A percentile compares a stretch with the other conserved stretches of the same genome.
Conservation (phyloP, 2,888 invertebrate genomes). For the Nomada hirtipes region DNA sequence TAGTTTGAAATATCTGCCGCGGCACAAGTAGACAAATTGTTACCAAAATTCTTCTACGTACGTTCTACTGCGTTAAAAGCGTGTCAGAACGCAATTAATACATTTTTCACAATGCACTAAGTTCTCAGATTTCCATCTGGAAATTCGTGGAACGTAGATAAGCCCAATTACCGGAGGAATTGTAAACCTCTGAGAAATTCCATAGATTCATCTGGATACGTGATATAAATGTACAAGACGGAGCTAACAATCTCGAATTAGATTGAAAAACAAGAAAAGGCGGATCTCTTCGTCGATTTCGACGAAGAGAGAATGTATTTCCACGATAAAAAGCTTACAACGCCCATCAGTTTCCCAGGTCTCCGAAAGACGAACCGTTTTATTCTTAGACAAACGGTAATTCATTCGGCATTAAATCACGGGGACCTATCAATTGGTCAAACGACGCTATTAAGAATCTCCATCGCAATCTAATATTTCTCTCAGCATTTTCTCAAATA, state of each 20-base stretch:
- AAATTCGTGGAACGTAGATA: no score
- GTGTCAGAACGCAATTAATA: no score
- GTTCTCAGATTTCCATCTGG: neutral
- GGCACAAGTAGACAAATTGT: no score
- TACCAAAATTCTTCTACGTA: no score
- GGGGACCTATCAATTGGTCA: conserved; percentile 12
- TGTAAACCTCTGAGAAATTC: neutral
- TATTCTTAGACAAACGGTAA: conserved; percentile 29
- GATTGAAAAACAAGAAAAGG: conserved; percentile 4
- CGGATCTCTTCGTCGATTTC: conserved; percentile 24
- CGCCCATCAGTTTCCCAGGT: conserved; percentile 59
- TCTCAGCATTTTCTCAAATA: neutral
- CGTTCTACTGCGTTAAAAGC: no score
- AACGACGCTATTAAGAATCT: conserved; percentile 22
- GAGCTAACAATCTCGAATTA: conserved; percentile 21
- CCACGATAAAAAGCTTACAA: conserved; percentile 56
- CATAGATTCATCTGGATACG: neutral
- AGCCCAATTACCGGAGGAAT: neutral
- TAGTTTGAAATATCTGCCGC: no score
- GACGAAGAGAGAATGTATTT: conserved; percentile 47
- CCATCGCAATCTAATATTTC: neutral
- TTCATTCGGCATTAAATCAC: conserved; percentile 37
- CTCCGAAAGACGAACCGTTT: conserved; percentile 51
- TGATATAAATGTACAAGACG: neutral
- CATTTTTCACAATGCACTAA: no score